Conservation (phyloP, 2,797 vertebrate genomes). For the Syncerus caffer region DNA sequence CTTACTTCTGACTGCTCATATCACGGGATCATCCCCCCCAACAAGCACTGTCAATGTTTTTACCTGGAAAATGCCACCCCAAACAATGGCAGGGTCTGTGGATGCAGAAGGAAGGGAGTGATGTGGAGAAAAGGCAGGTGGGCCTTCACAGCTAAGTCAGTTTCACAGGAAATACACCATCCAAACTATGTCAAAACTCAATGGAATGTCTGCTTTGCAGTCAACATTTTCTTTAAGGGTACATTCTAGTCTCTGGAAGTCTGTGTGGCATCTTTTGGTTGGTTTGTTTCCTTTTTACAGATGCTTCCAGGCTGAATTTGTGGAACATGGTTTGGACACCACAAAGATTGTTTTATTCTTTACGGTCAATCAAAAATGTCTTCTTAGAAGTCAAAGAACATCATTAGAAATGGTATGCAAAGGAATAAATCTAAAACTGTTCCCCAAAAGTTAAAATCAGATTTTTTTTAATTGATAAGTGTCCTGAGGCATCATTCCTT, state of each 20-base stretch:
- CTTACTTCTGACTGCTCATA: neutral
- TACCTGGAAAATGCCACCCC: neutral
- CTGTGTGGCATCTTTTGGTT: neutral
- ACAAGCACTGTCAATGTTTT: neutral
- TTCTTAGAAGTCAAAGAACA: conserved; percentile 35
- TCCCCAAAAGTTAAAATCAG: conserved; percentile 9
- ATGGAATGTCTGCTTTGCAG: neutral
- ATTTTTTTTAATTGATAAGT: conserved; percentile 15
- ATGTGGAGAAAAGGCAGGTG: neutral
- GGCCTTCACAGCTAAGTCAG: neutral
- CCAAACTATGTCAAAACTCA: neutral
- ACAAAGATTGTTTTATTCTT: conserved; percentile 39
- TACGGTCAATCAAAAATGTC: conserved; percentile 8
- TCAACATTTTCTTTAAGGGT: neutral
- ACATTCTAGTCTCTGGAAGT: neutral
- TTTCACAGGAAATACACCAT: neutral
- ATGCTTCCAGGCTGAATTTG: neutral
- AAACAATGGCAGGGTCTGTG: neutral
- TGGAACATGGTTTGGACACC: neutral
- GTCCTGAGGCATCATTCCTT: conserved; percentile 5
- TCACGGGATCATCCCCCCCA: neutral
- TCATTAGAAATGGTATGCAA: conserved; percentile 30
- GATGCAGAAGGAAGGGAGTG: neutral
- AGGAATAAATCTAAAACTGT: conserved; percentile 31
- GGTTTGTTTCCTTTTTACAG: conserved; percentile 1